Base-by-base conservation (phyloP, 2,113 vertebrate species). In the Apus apus region DNA sequence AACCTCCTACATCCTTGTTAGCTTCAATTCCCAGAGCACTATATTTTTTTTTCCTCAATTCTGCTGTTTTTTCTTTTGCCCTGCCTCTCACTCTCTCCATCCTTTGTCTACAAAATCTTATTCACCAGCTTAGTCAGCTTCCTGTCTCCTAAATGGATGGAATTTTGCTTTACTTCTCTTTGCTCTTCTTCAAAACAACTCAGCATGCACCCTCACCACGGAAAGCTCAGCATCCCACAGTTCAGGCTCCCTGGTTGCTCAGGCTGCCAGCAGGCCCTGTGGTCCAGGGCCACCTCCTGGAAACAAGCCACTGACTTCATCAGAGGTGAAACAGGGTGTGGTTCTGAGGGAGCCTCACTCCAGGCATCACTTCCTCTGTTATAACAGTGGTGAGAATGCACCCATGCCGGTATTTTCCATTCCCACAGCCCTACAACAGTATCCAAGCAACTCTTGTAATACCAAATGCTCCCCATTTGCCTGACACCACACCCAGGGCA, bases 311-410 rank as follows among this genome's bases (percentile, higher is more conserved):
- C 64, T 15, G 64, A 58, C 85, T 85, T 54, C 36, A 34, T 2
- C 0, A 0, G 30, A 83, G 20, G 72, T 3, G 0, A 53, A 61
- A 17, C 0, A 0, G 88, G 89, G 86, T 48, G 51, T 0, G 18
- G 83, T 56, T 92, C 64, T 3, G 12, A 67, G 64, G 56, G 64
- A 78, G 68, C 23, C 67, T 84, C 75, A 23, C 73, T 84, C 32
- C 79, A 77, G 46, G 64, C 95, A 77, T 89, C 86, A 60, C 79
- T 95, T 95, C 91, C 91, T 87, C 86, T 13, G 4, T 51, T 43
- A 57, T 0, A 0, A 76, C 83, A 77, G 50, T 2, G 54, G 4
- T 64, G 64, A 88, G 79, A 81, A 64, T 22, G 38, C 60, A 66
- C 14, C 77, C 25, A 0, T n/a, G 68, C 80, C 11, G 15, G 5